A percentile compares a stretch with the other conserved stretches of the same genome.
These are phyloP conservation scores for Corythornis cristatus DNA, from an alignment of 2,113 vertebrate species.

Conservation along the genomic window DNA sequence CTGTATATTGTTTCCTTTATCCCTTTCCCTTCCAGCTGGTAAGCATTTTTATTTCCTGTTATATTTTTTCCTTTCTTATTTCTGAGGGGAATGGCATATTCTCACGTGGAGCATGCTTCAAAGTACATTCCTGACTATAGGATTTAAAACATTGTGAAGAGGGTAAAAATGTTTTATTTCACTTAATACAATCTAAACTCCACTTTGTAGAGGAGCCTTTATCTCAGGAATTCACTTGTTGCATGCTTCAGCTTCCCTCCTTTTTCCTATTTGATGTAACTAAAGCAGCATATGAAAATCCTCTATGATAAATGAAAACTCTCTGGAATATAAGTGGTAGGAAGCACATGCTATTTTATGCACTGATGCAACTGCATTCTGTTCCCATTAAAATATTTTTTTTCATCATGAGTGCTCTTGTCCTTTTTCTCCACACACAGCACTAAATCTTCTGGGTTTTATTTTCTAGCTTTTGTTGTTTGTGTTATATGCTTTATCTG, in stretches of 20 bases:
- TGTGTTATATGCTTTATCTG: background rate
- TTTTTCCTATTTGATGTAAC: background rate
- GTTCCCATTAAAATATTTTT: constrained; percentile 14
- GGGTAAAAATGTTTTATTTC: background rate
- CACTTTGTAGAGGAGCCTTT: background rate
- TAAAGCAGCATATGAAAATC: background rate
- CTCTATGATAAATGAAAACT: background rate
- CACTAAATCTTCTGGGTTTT: constrained; percentile 14
- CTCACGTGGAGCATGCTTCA: background rate
- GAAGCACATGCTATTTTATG: background rate
- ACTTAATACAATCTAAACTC: background rate
- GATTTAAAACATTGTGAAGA: background rate
- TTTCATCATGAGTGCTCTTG: constrained; percentile 14
- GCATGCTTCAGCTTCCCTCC: background rate
- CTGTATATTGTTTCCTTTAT: background rate
- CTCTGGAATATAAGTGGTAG: background rate
- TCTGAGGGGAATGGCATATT: background rate
- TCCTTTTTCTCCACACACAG: background rate
- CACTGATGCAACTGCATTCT: constrained; percentile 5
- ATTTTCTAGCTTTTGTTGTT: constrained; percentile 45
- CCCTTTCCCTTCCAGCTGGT: background rate
- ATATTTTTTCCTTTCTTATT: background rate
- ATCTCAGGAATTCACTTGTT: background rate
- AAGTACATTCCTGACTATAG: background rate
- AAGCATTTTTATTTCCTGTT: background rate